Base-by-base conservation (phyloP, 2,888 invertebrate genomes). In the Hirtodrosophila trivittata region DNA sequence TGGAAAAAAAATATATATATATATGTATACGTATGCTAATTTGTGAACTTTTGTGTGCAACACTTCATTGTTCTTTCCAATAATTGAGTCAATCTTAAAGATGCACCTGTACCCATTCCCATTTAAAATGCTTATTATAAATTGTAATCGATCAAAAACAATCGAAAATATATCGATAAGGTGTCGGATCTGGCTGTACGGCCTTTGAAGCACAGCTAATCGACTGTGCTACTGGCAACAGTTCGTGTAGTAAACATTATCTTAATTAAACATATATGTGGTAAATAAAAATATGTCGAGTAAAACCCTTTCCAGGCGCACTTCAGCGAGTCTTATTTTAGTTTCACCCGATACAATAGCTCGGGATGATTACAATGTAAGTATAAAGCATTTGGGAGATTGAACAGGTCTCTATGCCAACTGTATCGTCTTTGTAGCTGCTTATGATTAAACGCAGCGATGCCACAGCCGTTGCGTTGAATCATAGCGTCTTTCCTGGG, bases 401-500 rank as follows among this genome's bases (percentile, higher is more conserved):
- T 16, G 37, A 55, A 49, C 37, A 33, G 30, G 35, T 50, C n/a
- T n/a, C n/a, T n/a, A 10, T 8, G 16, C 1, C 14, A 21, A 43
- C 0, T 16, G 7, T 41, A n/a, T n/a, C n/a, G n/a, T 12, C 6
- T 18, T 21, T 46, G 4, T 28, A 90, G 90, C 52, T 89, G 13
- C 64, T 92, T 5, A 86, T 90, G 51, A 67, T 93, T 13, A 94
- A 94, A 89, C 92, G 97, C 55, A 94, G 95, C 73, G 91, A 92
- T 65, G 93, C 92, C 65, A 94, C 95, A 38, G 93, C 93, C 1
- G 93, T 94, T 87, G 93, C 96, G 93, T 94, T 96, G 16, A 95
- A 94, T 87, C 92, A 94, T 63, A 93, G 94, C 83, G 97, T 97
- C 42, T 98, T 97, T 91, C 97, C 97, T 26, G 98, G 98, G 21